Evolutionary conservation across 2,888 invertebrate genomes (phyloP), one percentile per base, ranked within the genome.

Genomic region (Nysson spinosus): DNA sequence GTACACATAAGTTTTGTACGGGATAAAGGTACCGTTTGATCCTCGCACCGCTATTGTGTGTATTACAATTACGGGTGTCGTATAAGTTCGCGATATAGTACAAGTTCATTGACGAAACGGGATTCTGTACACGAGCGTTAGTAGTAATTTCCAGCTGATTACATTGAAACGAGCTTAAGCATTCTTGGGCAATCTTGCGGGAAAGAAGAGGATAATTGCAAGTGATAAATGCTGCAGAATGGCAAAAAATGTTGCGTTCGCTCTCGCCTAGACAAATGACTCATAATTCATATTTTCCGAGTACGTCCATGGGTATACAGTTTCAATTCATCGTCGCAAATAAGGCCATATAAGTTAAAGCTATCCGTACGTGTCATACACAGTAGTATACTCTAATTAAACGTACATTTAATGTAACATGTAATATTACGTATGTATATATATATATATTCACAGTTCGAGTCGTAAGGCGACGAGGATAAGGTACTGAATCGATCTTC

Each of bases 301-400:
- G n/a, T n/a, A n/a, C 65, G 37, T 24, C n/a, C 37, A 37, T 40
- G 39, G 17, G 49, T 50, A 32, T 58, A 61, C 61, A 28, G 46
- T 56, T 68, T 68, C 54, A 68, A 67, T 67, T 68, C 55, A 67
- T 68, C 55, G 54, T 30, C 68, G 44, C 19, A 35, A 68, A 68
- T 68, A 56, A 67, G 68, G 68, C 68, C 68, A 68, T 56, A 67
- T 51, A 19, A 37, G 49, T 67, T 68, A 68, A 67, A 68, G 60
- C 68, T 49, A 67, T 51, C 56, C 52, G 56, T 56, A 56, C 46
- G 30, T 39, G 55, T 66, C 51, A 47, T 24, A 43, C 49, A 19
- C 17, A 35, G 44, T 17, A 37, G 49, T 30, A 24, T 40, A 56
- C 51, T 37, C 43, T 63, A 57, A 54, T 55, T 58, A 35, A 20